Evolutionary conservation across 2,113 vertebrate genomes (phyloP), one percentile per base, ranked within the genome.

Genomic region (Gobius niger): DNA sequence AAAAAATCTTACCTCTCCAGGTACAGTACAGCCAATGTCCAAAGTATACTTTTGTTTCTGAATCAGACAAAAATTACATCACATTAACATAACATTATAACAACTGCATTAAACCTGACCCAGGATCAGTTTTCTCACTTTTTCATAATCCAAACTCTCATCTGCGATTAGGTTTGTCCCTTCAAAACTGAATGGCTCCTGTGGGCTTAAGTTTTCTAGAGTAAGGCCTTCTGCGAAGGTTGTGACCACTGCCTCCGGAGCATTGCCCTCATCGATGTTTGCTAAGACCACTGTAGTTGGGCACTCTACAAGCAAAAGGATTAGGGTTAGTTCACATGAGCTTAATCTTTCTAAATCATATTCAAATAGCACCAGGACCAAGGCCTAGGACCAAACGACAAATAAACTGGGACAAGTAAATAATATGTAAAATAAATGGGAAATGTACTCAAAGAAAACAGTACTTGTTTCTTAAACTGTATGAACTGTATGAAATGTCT

Each of bases 131-230:
- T 19, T 4, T 46, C 60, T 44, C 83, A 93, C 91, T 90, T 2
- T 7, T n/a, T 93, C 93, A 66, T 6, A 76, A 72, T 93, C 92
- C 50, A 93, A 51, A 4, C 47, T 34, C 12, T 0, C 16, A 0
- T 0, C 24, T 34, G 82, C 81, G 12, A 9, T 1, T 12, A 93
- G 69, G 0, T 19, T 0, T 40, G 68, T 57, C 16, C 24, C 76
- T 0, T 14, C 0, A 0, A 91, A 1, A 0, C 0, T 0, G 18
- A 93, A 92, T 0, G 75, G 52, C 19, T 60, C 2, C 0, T 41
- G 0, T 0, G 81, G 47, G 12, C 18, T 7, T 2, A 18, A 1
- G 40, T 90, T n/a, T 0, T 0, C 0, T 0, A 90, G 6, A 0
- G 0, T 64, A 6, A 91, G 90, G 0, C 34, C 60, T 0, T 5